Conservation (phyloP, 2,113 vertebrate species). For the Phylloscopus trochiloides region DNA sequence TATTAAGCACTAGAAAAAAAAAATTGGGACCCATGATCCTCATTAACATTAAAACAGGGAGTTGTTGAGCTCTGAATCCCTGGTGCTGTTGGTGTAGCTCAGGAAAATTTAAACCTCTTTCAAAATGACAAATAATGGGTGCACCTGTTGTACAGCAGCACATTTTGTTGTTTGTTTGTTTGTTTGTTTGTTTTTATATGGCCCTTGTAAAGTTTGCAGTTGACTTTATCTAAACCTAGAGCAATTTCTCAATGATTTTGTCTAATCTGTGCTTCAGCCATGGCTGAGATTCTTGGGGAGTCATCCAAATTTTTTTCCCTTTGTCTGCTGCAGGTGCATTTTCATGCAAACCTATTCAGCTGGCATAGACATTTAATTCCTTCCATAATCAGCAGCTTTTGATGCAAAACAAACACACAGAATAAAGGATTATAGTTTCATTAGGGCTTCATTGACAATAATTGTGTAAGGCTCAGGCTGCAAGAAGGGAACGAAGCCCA, state of each 20-base stretch:
- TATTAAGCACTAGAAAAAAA: neutral
- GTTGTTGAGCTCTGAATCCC: neutral
- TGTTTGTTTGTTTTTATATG: neutral
- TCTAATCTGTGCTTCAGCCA: neutral
- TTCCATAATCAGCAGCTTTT: neutral
- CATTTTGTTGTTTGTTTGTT: too few species aligned
- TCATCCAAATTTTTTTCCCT: neutral
- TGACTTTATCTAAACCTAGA: neutral
- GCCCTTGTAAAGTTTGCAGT: neutral
- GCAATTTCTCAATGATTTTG: neutral
- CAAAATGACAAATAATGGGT: neutral
- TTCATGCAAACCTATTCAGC: neutral
- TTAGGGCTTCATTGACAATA: neutral
- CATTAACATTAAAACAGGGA: neutral
- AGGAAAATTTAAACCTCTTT: neutral
- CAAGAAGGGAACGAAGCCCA: neutral
- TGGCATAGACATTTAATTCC: neutral
- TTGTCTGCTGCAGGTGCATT: neutral
- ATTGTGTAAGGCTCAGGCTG: neutral
- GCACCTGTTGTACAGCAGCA: neutral
- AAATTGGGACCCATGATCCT: neutral
- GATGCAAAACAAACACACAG: neutral
- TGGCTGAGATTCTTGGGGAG: neutral
- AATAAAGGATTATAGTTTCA: neutral
- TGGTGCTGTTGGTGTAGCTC: neutral